Conservation (phyloP, 2,888 invertebrate species). For the Labia minor region DNA sequence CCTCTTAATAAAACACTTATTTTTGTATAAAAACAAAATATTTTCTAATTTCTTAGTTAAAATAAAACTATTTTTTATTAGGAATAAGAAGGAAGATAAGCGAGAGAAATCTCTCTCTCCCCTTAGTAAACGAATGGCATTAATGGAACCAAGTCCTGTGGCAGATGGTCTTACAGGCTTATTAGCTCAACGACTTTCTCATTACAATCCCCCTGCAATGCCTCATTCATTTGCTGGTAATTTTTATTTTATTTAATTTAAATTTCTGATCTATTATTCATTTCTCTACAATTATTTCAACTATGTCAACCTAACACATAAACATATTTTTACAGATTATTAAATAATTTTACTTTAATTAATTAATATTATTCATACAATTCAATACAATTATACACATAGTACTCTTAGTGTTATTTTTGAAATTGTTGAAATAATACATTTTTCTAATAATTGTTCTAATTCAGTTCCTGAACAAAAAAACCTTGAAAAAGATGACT, state of each 20-base stretch:
- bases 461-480: slow-evolving; percentile 17
- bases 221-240: slow-evolving; percentile 27
- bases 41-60: too few species aligned
- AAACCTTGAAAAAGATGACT: slow-evolving; percentile 42
- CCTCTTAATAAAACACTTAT: too few species aligned
- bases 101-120: slow-evolving; percentile 67
- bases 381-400: too few species aligned
- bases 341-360: too few species aligned
- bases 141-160: slow-evolving; percentile 48
- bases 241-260: slow-evolving; percentile 20
- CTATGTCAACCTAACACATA: too few species aligned
- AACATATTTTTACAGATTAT: too few species aligned
- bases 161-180: slow-evolving; percentile 30
- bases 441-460: too few species aligned
- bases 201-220: slow-evolving; percentile 27
- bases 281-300: too few species aligned
- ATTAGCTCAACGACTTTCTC: slow-evolving; percentile 25
- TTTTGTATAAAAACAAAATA: too few species aligned
- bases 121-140: slow-evolving; percentile 71
- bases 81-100: slow-evolving; percentile 44
- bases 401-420: too few species aligned
- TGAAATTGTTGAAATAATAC: too few species aligned
- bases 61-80: slow-evolving; percentile 31
- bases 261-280: neutral
- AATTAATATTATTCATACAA: too few species aligned